A percentile compares a stretch with the other conserved stretches of the same genome.
phyloP scores from a whole-genome alignment of 2,113 vertebrate genomes.

The Zosterops pallidus region DNA sequence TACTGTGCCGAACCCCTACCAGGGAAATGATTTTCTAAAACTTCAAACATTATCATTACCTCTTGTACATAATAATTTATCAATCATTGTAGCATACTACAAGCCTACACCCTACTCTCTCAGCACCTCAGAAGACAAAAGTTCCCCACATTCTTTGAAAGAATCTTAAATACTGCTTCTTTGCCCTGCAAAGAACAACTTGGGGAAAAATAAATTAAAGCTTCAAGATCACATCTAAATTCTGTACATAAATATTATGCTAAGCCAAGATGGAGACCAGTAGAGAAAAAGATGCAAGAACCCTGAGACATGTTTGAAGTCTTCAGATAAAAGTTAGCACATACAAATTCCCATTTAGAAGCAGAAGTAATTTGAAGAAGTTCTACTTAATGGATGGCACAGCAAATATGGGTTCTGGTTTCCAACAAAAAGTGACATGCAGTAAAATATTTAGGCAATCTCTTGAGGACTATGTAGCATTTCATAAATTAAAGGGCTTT shows the following conservation, averaged over 20 bases:
- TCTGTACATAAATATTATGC: neutral
- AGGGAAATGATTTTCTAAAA: neutral
- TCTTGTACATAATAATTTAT: neutral
- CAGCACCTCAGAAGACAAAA: neutral
- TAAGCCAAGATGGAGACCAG: neutral
- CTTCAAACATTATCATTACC: neutral
- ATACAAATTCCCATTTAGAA: constrained; percentile 6
- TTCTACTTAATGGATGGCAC: neutral
- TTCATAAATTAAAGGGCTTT: constrained; percentile 52
- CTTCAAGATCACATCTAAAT: neutral
- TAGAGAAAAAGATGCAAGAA: neutral
- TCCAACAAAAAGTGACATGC: constrained; percentile 55
- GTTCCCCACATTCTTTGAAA: neutral
- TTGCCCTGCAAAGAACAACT: neutral
- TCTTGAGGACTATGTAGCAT: constrained; percentile 1
- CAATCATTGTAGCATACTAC: neutral
- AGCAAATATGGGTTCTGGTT: constrained; percentile 27
- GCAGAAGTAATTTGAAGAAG: constrained; percentile 19
- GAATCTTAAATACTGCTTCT: neutral
- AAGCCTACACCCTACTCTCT: neutral
- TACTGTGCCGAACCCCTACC: neutral
- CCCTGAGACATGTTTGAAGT: neutral
- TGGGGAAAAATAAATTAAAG: fast-evolving
- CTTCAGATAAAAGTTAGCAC: neutral
- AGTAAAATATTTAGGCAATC: constrained; percentile 59